phyloP scores from a whole-genome alignment of 2,113 vertebrate species.

The Salvelinus alpinus region DNA sequence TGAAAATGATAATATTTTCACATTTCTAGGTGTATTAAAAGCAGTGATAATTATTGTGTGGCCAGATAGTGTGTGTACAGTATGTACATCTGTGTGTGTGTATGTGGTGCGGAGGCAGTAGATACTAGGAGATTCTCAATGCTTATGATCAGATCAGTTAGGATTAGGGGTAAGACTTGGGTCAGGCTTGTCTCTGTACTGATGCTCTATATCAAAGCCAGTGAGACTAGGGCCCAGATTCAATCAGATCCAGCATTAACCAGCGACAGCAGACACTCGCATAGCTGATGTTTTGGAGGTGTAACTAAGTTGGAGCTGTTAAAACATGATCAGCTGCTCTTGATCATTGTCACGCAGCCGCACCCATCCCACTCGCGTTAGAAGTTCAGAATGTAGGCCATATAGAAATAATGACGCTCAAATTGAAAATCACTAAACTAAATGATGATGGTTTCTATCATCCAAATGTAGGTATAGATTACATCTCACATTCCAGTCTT shows the following conservation, averaged over 20 bases:
- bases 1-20: no score
- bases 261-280: no score
- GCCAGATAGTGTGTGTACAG: background rate
- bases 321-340: no score
- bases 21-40: background rate
- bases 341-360: no score
- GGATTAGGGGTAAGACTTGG: conserved; percentile 39
- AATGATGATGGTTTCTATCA: background rate
- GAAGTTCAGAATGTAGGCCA: no score
- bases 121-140: conserved; percentile 17
- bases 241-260: no score
- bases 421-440: conserved; percentile 6
- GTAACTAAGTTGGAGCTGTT: no score
- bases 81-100: background rate
- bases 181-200: conserved; percentile 22
- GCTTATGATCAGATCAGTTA: conserved; percentile 20
- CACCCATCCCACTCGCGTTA: no score
- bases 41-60: background rate
- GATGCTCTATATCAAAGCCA: conserved; percentile 1
- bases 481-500: no score
- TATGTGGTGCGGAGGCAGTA: background rate
- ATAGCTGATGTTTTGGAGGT: no score
- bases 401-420: no score
- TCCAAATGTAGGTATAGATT: no score
- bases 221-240: background rate